Conservation (phyloP, 2,888 invertebrate species). For the Archaeoteleia sp. region DNA sequence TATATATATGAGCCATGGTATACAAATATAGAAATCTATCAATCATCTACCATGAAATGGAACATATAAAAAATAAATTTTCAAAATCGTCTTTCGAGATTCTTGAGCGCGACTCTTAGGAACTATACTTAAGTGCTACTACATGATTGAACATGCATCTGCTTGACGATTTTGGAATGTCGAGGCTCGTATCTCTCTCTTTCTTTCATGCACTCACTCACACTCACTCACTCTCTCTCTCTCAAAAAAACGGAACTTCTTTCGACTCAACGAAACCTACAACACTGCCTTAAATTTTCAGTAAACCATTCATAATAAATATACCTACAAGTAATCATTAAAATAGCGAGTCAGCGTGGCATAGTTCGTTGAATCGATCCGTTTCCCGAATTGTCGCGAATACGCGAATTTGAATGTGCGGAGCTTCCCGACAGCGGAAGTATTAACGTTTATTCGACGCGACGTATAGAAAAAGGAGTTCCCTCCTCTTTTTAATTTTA, state of each 20-base stretch:
- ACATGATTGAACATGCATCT: slow-evolving; percentile 55
- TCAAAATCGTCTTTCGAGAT: slow-evolving; percentile 43
- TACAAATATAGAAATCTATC: no score
- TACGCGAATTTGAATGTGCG: slow-evolving; percentile 8
- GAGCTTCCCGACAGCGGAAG: slow-evolving; percentile 16
- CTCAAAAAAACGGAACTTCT: slow-evolving; percentile 21
- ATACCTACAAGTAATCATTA: slow-evolving; percentile 20
- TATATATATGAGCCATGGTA: no score
- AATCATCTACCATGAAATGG: no score
- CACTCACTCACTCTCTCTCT: no score
- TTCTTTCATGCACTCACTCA: no score
- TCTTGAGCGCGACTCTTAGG: slow-evolving; percentile 63
- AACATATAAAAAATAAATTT: no score
- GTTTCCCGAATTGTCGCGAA: slow-evolving; percentile 10
- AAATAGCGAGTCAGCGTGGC: slow-evolving; percentile 26
- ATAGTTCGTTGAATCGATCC: slow-evolving; percentile 30
- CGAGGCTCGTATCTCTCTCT: no score
- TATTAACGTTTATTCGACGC: slow-evolving; percentile 2
- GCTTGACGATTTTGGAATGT: slow-evolving; percentile 41
- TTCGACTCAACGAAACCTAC: slow-evolving; percentile 27
- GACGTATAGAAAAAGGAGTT: background rate
- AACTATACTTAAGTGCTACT: slow-evolving; percentile 69
- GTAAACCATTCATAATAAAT: slow-evolving; percentile 22
- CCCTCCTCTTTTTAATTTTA: background rate
- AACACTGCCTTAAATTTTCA: slow-evolving; percentile 8